Evolutionary conservation across 2,888 invertebrate species (phyloP).

Genomic region (Tridacna gigas): DNA sequence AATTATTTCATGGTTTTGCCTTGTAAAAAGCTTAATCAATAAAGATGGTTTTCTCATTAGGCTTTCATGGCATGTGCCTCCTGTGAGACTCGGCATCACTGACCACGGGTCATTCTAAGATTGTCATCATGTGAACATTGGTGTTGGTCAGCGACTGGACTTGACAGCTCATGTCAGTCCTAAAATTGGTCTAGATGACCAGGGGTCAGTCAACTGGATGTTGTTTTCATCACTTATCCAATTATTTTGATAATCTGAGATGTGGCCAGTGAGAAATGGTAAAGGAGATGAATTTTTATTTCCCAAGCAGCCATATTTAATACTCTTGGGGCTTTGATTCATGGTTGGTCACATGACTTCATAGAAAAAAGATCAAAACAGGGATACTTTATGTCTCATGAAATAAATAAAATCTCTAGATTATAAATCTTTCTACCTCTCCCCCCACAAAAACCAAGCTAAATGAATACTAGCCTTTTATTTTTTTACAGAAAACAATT

Average conservation of each 20-base stretch:
- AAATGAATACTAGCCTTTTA: neutral
- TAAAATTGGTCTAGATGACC: constrained; percentile 12
- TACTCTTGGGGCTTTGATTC: constrained; percentile 25
- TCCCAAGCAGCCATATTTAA: neutral
- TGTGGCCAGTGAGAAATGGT: neutral
- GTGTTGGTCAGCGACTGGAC: constrained; percentile 18
- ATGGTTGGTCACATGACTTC: neutral
- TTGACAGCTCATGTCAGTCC: constrained; percentile 18
- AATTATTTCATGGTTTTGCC: constrained; percentile 16
- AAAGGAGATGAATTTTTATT: constrained; percentile 7
- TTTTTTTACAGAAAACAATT: neutral
- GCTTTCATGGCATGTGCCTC: constrained; percentile 15
- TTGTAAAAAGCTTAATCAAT: constrained; percentile 4
- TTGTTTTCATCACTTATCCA: constrained; percentile 24
- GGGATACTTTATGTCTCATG: neutral
- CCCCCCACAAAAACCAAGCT: neutral
- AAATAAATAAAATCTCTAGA: constrained; percentile 1
- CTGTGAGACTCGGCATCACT: neutral
- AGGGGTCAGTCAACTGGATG: constrained; percentile 17
- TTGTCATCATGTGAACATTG: constrained; percentile 1
- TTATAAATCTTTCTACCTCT: neutral
- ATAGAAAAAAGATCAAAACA: neutral
- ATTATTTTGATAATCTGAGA: neutral
- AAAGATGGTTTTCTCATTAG: constrained; percentile 21
- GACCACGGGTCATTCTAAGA: constrained; percentile 11